Base-by-base conservation (phyloP, 2,797 vertebrate species). In the Threskiornis aethiopicus region DNA sequence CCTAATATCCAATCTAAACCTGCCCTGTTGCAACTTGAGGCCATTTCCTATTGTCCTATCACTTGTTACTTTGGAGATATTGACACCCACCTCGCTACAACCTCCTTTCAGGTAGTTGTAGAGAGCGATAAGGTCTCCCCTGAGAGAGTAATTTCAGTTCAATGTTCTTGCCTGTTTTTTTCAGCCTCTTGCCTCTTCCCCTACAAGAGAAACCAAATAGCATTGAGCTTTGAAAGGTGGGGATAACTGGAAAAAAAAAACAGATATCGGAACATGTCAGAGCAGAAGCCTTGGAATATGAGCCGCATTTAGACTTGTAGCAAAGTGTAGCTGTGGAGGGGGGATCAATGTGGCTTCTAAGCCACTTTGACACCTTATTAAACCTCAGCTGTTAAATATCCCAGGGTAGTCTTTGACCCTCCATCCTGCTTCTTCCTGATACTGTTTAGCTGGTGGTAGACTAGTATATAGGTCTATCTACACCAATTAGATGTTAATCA, bases 51-150 rank as follows among this genome's bases (percentile, higher is more conserved):
- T 57, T 13, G 6, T 57, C 28, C 41, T 47, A 8, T 37, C 4
- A 4, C n/a, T 39, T 39, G 10, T 39, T 47, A 33, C 41, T 9
- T 33, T 28, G n/a, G 16, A 79, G 26, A 44, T 7, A 44, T 7
- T 0, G 1, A 37, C 26, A 9, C 20, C 33, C 20, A 19, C 62
- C 62, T 46, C 2, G 0, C 22, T 47, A 37, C 28, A 67, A 47
- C n/a, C n/a, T 57, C 28, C 51, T 57, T 39, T 66, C n/a, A 47
- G 28, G n/a, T 33, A 26, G 35, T 8, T 69, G 35, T 28, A 59
- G 54, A 41, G 29, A 55, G 13, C 5, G 2, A 57, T 13, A 35
- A 42, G 12, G 12, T n/a, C 65, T 59, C 54, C 35, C 54, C 24
- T 29, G 35, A 67, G n/a, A 54, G 21, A 62, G 11, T 25, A 42